Base-by-base conservation (phyloP, 1,140 invertebrate genomes). In the Daktulosphaira vitifoliae region DNA sequence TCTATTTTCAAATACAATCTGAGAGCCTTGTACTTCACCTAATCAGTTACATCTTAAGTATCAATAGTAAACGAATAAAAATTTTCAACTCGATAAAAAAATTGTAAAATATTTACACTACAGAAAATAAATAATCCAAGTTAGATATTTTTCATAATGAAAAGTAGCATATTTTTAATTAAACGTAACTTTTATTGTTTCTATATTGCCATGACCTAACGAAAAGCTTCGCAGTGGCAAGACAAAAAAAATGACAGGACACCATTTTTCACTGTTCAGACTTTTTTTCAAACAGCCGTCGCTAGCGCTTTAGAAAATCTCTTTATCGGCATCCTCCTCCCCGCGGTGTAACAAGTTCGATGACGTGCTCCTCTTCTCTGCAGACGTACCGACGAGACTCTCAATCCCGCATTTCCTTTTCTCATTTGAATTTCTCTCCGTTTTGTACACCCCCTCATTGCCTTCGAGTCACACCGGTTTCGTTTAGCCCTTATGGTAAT, bases 391-490 rank as follows among this genome's bases (percentile, higher is more conserved):
- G 48, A 33, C 54, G 13, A 44, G 38, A 42, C 3, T 16, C 8
- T 49, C 2, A 23, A 26, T 59, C 20, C 46, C 2, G 25, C n/a
- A 42, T 56, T 22, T 38, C 53, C 53, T 59, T 38, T 59, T 46
- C 56, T 62, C 56, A 62, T 62, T 62, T 62, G 56, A 62, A 62
- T 62, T 62, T 62, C 25, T 62, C 42, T 18, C 39, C 9, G 5
- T 33, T 33, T 33, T 33, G 5, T 33, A 6, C 29, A 33, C 39
- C 25, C 3, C 6, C 39, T 16, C 23, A 9, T 33, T 33, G 11
- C 29, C 29, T 6, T 11, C 54, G 8, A 2, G n/a, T 0, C 56
- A 7, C 13, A 33, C 42, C 44, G 42, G 25, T 48, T 62, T 59
- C 54, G 54, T 33, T 62, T 62, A 29, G 23, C 56, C 56, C 26